Conservation (phyloP, 2,113 vertebrate genomes). For the Pelvicachromis taeniatus region DNA sequence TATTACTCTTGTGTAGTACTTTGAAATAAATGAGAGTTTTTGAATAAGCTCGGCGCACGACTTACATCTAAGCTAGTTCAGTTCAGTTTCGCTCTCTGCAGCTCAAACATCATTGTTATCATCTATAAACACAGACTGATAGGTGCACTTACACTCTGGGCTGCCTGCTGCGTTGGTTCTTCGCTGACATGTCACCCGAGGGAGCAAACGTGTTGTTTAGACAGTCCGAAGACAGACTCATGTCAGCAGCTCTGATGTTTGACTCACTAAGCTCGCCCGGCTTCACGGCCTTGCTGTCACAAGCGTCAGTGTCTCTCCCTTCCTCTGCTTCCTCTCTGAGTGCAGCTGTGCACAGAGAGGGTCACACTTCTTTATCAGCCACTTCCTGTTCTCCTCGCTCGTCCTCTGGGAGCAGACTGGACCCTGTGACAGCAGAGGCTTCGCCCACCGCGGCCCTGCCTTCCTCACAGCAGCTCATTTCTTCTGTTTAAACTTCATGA, state of each 20-base stretch:
- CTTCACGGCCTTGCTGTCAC: slow-evolving; percentile 25
- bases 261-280: slow-evolving; percentile 2
- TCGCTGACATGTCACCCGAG: slow-evolving; percentile 54
- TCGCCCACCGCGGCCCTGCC: neutral
- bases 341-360: slow-evolving; percentile 32
- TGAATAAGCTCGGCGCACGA: neutral
- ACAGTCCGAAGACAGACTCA: slow-evolving; percentile 55
- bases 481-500: neutral
- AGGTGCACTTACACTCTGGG: slow-evolving; percentile 59
- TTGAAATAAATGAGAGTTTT: neutral
- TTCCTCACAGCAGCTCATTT: neutral
- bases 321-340: slow-evolving; percentile 45
- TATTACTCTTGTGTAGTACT: neutral
- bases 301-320: slow-evolving; percentile 30
- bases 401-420: slow-evolving; percentile 32
- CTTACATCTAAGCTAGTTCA: neutral
- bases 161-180: slow-evolving; percentile 30
- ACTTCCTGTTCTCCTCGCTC: slow-evolving; percentile 53
- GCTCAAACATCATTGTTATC: neutral
- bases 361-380: slow-evolving; percentile 18
- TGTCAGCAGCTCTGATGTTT: slow-evolving; percentile 40
- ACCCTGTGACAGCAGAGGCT: slow-evolving; percentile 34
- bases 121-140: neutral
- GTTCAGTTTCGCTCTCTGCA: neutral
- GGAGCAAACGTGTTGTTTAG: slow-evolving; percentile 44